phyloP scores from a whole-genome alignment of 2,888 invertebrate genomes.

The Hirtodrosophila duncani region DNA sequence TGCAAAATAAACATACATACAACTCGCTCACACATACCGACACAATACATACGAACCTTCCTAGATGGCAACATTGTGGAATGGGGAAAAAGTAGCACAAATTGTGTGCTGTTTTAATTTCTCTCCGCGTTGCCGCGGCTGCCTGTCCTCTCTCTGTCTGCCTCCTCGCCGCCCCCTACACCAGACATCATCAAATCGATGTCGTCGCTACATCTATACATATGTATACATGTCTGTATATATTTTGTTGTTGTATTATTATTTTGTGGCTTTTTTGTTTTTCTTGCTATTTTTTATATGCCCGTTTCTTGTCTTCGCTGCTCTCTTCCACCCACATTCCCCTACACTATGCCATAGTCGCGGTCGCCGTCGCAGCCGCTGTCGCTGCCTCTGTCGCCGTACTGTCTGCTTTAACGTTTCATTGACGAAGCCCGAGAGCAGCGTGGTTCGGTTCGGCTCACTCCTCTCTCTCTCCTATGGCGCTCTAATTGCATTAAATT shows the following conservation, averaged over 20 bases:
- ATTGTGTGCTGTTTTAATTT: conserved; percentile 74
- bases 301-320: conserved; percentile 45
- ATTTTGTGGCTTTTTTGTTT: conserved; percentile 44
- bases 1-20: conserved; percentile 24
- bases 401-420: conserved; percentile 50
- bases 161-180: conserved; percentile 4
- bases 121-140: too few relatives aligned
- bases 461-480: conserved; percentile 3
- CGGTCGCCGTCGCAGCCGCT: conserved; percentile 49
- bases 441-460: conserved; percentile 26
- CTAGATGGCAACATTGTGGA: conserved; percentile 57
- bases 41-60: conserved; percentile 19
- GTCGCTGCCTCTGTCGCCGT: conserved; percentile 54
- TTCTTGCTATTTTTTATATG: conserved; percentile 55
- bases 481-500: conserved; percentile 73
- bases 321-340: conserved; percentile 63
- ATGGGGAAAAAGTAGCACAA: conserved; percentile 73
- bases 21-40: conserved; percentile 13
- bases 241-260: conserved; percentile 19
- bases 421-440: conserved; percentile 31
- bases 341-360: neutral
- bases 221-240: conserved; percentile 15
- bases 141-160: conserved; percentile 21
- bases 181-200: conserved; percentile 8
- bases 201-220: conserved; percentile 11